Percentiles rank a stretch among this genome's conserved stretches.
Conservation (phyloP, 2,888 invertebrate species). For the Fragum whitleyi region DNA sequence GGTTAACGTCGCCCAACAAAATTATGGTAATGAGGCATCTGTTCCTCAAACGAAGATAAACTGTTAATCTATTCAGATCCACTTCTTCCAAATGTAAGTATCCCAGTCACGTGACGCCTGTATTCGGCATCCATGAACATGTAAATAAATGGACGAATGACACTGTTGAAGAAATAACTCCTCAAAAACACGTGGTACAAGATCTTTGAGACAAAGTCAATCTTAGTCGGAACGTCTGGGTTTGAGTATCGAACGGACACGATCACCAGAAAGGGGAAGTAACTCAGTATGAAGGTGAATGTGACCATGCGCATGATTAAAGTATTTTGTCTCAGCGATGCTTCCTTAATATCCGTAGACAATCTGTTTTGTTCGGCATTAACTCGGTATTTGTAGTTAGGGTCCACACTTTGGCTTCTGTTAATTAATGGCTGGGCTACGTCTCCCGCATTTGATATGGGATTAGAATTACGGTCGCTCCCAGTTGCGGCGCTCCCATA, state of each 20-base stretch:
- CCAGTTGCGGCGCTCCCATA: slow-evolving; percentile 27
- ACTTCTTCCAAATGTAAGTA: slow-evolving; percentile 10
- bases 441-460: neutral
- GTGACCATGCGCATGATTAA: slow-evolving; percentile 60
- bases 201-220: slow-evolving; percentile 19
- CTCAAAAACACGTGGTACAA: slow-evolving; percentile 55
- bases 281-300: slow-evolving; percentile 56
- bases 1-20: too few relatives aligned
- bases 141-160: slow-evolving; percentile 60
- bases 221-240: slow-evolving; percentile 44
- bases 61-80: too few relatives aligned
- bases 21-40: too few relatives aligned
- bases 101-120: slow-evolving; percentile 25
- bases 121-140: slow-evolving; percentile 52
- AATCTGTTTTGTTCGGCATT: neutral
- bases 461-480: slow-evolving; percentile 14
- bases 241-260: slow-evolving; percentile 46
- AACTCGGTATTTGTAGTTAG: neutral
- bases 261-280: slow-evolving; percentile 55
- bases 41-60: too few relatives aligned
- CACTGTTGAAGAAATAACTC: slow-evolving; percentile 61
- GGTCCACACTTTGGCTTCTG: slow-evolving; percentile 19
- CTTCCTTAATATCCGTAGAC: slow-evolving; percentile 45
- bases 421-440: slow-evolving; percentile 2
- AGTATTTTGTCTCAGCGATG: slow-evolving; percentile 51